These are phyloP conservation scores for Chaetops frenatus DNA, from an alignment of 2,113 vertebrate species.

Conservation along the genomic window DNA sequence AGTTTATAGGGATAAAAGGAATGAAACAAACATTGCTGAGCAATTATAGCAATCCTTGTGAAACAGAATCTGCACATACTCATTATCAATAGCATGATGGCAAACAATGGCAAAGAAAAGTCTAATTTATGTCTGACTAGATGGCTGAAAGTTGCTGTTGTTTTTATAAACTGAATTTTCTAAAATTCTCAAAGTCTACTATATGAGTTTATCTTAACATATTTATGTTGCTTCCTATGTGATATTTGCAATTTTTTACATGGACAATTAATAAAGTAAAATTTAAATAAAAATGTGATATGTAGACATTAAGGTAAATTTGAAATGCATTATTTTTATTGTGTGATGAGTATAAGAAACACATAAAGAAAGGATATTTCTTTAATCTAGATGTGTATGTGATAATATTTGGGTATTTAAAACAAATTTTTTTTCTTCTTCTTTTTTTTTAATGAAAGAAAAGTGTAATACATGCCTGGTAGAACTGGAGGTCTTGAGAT, in stretches of 20 bases:
- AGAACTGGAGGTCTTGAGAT: background rate
- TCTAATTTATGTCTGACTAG: background rate
- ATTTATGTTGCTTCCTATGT: background rate
- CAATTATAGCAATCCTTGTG: background rate
- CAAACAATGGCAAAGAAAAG: background rate
- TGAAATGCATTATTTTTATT: background rate
- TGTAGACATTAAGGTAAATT: background rate
- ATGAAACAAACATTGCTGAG: background rate
- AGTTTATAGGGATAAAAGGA: background rate
- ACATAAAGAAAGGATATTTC: background rate
- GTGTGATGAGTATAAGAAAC: background rate
- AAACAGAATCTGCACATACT: background rate
- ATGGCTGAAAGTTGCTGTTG: background rate
- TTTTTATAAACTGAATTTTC: background rate
- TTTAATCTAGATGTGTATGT: background rate
- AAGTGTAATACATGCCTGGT: accelerated
- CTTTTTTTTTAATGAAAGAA: background rate
- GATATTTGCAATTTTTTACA: background rate
- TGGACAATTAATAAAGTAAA: background rate
- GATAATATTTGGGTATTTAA: background rate
- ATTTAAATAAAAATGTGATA: background rate
- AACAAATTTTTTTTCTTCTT: background rate
- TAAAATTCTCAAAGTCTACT: background rate
- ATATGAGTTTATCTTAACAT: background rate
- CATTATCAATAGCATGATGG: background rate